A percentile compares a stretch with the other conserved stretches of the same genome.
phyloP scores from a whole-genome alignment of 2,888 invertebrate species.

The Dugesia japonica region DNA sequence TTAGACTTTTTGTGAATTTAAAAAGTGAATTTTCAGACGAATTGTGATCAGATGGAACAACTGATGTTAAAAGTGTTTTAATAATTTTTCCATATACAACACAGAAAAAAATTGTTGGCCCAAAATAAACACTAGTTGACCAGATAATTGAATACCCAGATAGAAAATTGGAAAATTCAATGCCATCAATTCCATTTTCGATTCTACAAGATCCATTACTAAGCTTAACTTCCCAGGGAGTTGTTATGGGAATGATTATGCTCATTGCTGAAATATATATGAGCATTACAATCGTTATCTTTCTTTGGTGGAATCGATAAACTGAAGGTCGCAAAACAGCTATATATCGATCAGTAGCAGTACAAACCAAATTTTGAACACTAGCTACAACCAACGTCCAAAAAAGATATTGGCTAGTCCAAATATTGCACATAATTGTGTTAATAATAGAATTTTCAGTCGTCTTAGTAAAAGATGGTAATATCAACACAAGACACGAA shows the following conservation, averaged over 20 bases:
- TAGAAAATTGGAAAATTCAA: neutral
- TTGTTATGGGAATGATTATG: neutral
- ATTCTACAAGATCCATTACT: neutral
- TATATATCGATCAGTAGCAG: neutral
- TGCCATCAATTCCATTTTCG: neutral
- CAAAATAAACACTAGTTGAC: neutral
- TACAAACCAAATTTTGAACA: neutral
- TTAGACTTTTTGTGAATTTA: neutral
- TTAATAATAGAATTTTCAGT: neutral
- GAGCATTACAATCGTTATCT: neutral
- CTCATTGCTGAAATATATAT: neutral
- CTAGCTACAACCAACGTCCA: neutral
- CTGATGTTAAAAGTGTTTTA: neutral
- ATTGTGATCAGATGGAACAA: neutral
- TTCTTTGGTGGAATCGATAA: neutral
- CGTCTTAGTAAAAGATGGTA: neutral
- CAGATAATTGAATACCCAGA: neutral
- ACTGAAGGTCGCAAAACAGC: neutral
- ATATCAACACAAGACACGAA: neutral
- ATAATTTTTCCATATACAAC: neutral
- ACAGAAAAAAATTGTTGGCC: neutral
- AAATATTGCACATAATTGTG: neutral
- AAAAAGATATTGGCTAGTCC: neutral
- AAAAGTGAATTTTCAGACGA: neutral
- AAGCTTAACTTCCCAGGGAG: neutral